A percentile compares a stretch with the other conserved stretches of the same genome.
Evolutionary conservation across 2,888 invertebrate species (phyloP).

Genomic region (Mesorhabditis spiculigera): DNA sequence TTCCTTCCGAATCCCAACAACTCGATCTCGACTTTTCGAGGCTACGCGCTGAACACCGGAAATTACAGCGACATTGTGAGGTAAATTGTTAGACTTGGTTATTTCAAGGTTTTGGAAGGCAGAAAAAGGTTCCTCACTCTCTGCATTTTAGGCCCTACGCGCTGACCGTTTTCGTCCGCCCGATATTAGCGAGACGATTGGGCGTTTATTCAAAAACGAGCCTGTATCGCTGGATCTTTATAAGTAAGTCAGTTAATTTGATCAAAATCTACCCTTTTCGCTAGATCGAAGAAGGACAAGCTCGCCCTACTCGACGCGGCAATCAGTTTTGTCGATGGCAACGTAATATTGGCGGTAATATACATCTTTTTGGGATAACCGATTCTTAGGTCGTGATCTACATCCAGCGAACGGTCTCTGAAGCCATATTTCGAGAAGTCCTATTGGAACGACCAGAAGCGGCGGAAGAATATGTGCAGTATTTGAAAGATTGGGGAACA

Average conservation of each 20-base stretch:
- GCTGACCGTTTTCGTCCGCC: neutral
- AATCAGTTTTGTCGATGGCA: neutral
- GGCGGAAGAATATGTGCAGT: neutral
- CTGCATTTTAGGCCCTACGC: neutral
- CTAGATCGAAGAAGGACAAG: neutral
- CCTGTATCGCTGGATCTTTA: neutral
- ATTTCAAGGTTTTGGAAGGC: too few species aligned
- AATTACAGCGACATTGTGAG: too few species aligned
- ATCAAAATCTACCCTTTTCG: too few species aligned
- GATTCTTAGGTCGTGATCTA: neutral
- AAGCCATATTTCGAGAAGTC: neutral
- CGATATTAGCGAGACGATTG: neutral
- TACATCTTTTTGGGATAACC: too few species aligned
- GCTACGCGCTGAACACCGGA: too few species aligned
- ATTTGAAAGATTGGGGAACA: neutral
- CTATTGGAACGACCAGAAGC: constrained; percentile 1
- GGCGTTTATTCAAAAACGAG: neutral
- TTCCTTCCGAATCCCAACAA: too few species aligned
- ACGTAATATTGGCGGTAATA: neutral
- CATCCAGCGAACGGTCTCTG: constrained; percentile 4
- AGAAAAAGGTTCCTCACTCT: too few species aligned
- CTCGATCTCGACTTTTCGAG: too few species aligned
- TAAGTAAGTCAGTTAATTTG: neutral
- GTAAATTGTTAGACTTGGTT: too few species aligned
- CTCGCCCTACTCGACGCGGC: constrained; percentile 3